These are phyloP conservation scores for Lucifuga dentata DNA, from an alignment of 2,113 vertebrate genomes.

Conservation along the genomic window DNA sequence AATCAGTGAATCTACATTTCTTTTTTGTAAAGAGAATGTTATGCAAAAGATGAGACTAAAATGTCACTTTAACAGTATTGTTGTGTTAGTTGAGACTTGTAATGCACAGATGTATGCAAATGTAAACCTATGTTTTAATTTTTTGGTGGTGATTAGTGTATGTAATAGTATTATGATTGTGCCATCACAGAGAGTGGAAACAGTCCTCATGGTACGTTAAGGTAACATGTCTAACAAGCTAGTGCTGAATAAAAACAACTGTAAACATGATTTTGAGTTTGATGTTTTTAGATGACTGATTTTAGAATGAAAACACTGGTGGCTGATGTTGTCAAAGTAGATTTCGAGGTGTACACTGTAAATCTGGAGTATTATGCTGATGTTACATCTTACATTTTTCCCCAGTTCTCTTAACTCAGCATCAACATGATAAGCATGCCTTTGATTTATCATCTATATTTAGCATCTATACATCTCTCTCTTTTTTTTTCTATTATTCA, in stretches of 20 bases:
- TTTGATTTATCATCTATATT: slow-evolving; percentile 31
- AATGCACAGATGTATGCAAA: neutral
- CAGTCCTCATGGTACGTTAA: slow-evolving; percentile 12
- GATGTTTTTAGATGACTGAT: neutral
- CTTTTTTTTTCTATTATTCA: slow-evolving; percentile 34
- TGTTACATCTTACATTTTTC: neutral
- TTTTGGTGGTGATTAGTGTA: slow-evolving; percentile 7
- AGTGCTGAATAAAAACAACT: slow-evolving; percentile 55
- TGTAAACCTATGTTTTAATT: slow-evolving; percentile 7
- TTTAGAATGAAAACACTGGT: neutral
- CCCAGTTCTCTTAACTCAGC: slow-evolving; percentile 25
- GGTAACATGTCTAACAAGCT: slow-evolving; percentile 51
- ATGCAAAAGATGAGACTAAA: slow-evolving; percentile 3
- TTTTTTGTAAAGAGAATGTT: slow-evolving; percentile 28
- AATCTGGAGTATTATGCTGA: slow-evolving; percentile 2
- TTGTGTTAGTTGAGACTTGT: slow-evolving; percentile 11
- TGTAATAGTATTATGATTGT: slow-evolving; percentile 16
- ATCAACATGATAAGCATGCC: slow-evolving; percentile 6
- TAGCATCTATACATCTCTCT: too few species aligned
- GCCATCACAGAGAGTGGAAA: neutral
- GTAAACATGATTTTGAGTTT: slow-evolving; percentile 27
- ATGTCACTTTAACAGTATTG: slow-evolving; percentile 32
- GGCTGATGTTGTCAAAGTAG: neutral
- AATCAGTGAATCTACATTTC: slow-evolving; percentile 32
- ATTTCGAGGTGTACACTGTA: neutral